Evolutionary conservation across 2,113 vertebrate genomes (phyloP), one percentile per base, ranked within the genome.

Genomic region (Thymallus thymallus): DNA sequence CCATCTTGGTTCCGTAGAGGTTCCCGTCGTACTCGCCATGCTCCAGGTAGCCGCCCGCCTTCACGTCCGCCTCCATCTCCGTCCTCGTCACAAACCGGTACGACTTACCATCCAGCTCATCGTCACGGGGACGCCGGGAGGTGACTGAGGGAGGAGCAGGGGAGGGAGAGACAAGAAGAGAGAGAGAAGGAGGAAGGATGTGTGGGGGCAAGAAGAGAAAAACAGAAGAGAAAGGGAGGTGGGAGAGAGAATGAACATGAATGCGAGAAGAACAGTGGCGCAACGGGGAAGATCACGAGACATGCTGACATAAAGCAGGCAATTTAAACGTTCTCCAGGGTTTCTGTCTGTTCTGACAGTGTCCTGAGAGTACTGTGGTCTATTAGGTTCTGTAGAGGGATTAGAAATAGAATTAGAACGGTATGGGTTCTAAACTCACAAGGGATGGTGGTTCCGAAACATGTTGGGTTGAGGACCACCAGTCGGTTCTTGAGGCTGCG

Each of bases 21-120:
- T 99, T 98, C 55, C 96, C 96, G 78, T 99, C 98, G 9, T 99
- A 99, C 78, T 99, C 97, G 6, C 98, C 97, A 73, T 98, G 97
- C 86, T 99, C 98, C 90, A 99, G 90, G 79, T 97, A 99, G 51
- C 95, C 94, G 20, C 97, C 95, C 51, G 93, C 93, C 85, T 96
- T 99, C 86, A 99, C 94, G 75, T 99, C 98, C 1, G 29, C 89
- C 88, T 99, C 97, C 97, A 99, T 99, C 87, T 99, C 98, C 0
- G 87, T 89, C 70, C 96, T 92, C 0, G 94, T 93, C 78, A 98
- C 96, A 84, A 98, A 99, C 83, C 95, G 94, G 87, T 99, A 99
- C 0, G 95, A 94, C 73, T 97, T 96, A 0, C 96, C 96, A 71
- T 96, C 94, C 80, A 95, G 94, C 91, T 99, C 97, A 18, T 98